Base-by-base conservation (phyloP, 2,113 vertebrate species). In the Dipodomys merriami region DNA sequence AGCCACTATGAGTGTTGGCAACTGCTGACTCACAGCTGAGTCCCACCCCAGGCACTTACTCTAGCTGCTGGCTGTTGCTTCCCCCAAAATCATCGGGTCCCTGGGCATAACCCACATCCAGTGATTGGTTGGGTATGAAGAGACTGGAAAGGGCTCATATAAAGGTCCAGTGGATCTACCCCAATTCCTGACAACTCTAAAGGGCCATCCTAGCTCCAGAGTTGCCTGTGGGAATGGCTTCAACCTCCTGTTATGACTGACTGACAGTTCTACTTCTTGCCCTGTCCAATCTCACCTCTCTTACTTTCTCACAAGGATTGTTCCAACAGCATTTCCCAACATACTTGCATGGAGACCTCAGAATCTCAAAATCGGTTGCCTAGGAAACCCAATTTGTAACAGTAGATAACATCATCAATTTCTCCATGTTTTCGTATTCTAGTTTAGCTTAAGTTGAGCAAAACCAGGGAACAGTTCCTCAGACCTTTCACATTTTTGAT, bases 391-490 rank as follows among this genome's bases (percentile, higher is more conserved):
- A 68, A 22, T 11, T 33, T 44, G 13, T 72, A 39, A 67, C 33
- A 60, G 62, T 23, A 86, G 11, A 20, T 29, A 22, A 33, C 25
- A 53, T 89, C 18, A 74, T n/a, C 30, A 93, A 68, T 33, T 76
- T 87, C 8, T 71, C 35, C 27, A 39, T 29, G 25, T 49, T 93
- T 88, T 23, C 12, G 46, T 46, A 33, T 69, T 68, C 74, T 33
- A 71, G 25, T 86, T 94, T 71, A 84, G 64, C 39, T 68, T 33
- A 81, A 87, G 15, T 49, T 92, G 90, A 79, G 62, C 92, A 83
- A 84, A 90, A 16, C 53, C 79, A 74, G 27, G 16, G 8, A 78
- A 78, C 9, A 57, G 46, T 82, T 23, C 3, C 65, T 11, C 72
- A 80, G 44, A 93, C 13, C 30, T 72, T 35, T 60, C 23, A 78